A percentile compares a stretch with the other conserved stretches of the same genome.
These are phyloP conservation scores for Palloptera scutellata DNA, from an alignment of 2,888 invertebrate genomes.

Conservation along the genomic window DNA sequence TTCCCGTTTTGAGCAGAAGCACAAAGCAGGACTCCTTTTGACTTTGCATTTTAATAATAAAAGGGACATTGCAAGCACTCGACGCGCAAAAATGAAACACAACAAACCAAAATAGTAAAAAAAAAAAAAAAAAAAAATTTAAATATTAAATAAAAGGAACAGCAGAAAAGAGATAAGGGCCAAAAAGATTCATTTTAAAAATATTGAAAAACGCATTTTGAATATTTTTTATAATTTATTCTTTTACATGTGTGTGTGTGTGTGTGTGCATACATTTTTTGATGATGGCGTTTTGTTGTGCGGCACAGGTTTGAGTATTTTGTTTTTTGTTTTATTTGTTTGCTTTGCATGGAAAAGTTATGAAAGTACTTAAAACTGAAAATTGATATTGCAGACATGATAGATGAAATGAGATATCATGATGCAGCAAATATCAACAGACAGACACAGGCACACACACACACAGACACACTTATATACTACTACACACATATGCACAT, in stretches of 20 bases:
- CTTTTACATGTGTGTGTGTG: constrained; percentile 8
- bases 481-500: neutral
- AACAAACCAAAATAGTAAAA: neutral
- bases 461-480: neutral
- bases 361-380: constrained; percentile 40
- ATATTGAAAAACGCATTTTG: constrained; percentile 39
- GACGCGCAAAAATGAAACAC: neutral
- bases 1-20: too few species aligned
- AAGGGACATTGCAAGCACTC: too few species aligned
- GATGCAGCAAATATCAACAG: neutral
- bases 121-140: constrained; percentile 31
- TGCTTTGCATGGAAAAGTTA: constrained; percentile 28
- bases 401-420: neutral
- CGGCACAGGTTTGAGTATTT: neutral
- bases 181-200: constrained; percentile 26
- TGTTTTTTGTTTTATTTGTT: constrained; percentile 3
- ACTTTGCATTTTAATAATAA: too few species aligned
- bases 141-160: neutral
- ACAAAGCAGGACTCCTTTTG: too few species aligned
- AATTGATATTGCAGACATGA: constrained; percentile 37
- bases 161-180: neutral
- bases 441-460: neutral
- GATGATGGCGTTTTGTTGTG: neutral
- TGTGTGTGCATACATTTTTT: constrained; percentile 7
- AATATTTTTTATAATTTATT: constrained; percentile 22